phyloP scores from a whole-genome alignment of 2,113 vertebrate genomes.

The Anser cygnoides region DNA sequence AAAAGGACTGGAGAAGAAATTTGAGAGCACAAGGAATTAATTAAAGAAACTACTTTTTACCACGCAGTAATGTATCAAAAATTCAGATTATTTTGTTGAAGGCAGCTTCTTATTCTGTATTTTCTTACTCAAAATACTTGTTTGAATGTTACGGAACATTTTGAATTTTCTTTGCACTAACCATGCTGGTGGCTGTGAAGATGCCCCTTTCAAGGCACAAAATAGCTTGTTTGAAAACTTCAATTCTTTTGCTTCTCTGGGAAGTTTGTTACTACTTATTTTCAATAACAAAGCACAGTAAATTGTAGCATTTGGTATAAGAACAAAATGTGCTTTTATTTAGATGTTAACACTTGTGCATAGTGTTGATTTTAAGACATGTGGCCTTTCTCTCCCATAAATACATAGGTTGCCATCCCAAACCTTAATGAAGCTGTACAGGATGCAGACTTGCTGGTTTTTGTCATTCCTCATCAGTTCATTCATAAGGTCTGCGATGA shows the following conservation, averaged over 20 bases:
- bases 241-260: not conserved
- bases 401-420: constrained; percentile 83
- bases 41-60: not conserved
- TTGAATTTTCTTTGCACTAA: not conserved
- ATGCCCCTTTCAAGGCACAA: not conserved
- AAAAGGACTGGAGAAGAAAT: not conserved
- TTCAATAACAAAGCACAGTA: not conserved
- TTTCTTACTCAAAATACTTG: not conserved
- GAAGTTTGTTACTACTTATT: not conserved
- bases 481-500: constrained; percentile 89
- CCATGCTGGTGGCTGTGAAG: not conserved
- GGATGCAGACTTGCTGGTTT: constrained; percentile 89
- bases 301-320: not conserved
- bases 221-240: not conserved
- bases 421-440: constrained; percentile 83
- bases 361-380: not conserved
- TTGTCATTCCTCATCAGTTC: constrained; percentile 93
- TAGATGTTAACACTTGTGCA: not conserved
- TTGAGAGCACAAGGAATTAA: not conserved
- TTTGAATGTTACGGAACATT: not conserved
- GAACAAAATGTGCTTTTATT: not conserved
- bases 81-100: not conserved
- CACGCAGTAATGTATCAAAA: not conserved
- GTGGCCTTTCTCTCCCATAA: not conserved
- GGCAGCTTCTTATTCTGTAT: not conserved